These are phyloP conservation scores for Nyctibius bracteatus DNA, from an alignment of 2,113 vertebrate species.

Conservation along the genomic window DNA sequence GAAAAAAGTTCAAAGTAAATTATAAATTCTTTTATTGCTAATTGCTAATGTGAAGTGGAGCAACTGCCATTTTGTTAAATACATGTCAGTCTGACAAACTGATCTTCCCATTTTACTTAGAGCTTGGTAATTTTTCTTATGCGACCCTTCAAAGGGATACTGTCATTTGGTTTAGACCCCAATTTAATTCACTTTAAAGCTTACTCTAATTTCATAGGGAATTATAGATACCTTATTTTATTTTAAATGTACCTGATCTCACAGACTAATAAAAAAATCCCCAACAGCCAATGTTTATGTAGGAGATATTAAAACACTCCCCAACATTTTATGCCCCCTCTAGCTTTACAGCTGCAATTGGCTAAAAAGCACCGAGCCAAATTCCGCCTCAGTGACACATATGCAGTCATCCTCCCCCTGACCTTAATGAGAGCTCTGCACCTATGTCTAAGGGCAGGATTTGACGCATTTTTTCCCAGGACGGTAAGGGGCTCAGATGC, in stretches of 20 bases:
- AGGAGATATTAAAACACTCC: background rate
- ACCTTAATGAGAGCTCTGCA: background rate
- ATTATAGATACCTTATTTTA: background rate
- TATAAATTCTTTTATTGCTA: constrained; percentile 40
- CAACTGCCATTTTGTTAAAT: constrained; percentile 1
- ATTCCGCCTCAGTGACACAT: background rate
- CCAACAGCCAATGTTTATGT: background rate
- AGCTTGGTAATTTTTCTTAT: background rate
- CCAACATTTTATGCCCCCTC: background rate
- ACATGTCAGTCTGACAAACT: background rate
- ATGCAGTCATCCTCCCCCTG: background rate
- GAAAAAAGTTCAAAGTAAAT: background rate
- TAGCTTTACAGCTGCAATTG: background rate
- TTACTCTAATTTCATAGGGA: background rate
- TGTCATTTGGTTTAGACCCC: background rate
- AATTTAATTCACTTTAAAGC: constrained; percentile 3
- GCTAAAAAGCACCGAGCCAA: background rate
- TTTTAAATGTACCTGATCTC: background rate
- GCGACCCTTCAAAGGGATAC: background rate
- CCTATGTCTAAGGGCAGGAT: background rate
- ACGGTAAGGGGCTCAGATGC: constrained; percentile 6
- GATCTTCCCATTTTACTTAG: constrained; percentile 4
- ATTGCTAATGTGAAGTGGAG: constrained; percentile 27
- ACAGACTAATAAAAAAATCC: background rate
- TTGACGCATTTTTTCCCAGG: background rate